Base-by-base conservation (phyloP, 2,797 vertebrate genomes). In the Mormyrus hasselquistii region DNA sequence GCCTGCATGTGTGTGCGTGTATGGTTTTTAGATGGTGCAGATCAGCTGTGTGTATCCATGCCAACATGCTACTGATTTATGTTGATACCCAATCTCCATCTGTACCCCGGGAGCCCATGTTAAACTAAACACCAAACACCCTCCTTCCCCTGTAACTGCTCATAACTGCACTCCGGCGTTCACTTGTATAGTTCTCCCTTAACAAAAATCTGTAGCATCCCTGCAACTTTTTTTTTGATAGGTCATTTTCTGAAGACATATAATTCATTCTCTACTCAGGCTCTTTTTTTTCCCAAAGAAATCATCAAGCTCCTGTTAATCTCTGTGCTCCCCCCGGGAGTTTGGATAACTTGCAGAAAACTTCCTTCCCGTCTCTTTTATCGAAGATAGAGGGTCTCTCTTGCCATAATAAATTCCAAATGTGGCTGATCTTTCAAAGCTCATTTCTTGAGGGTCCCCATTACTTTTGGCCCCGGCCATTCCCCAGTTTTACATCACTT, bases 1-100 rank as follows among this genome's bases (percentile, higher is more conserved):
- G 52, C 88, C 14, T 88, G 82, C 83, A 82, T 62, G 89, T 90
- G 53, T 79, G 52, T 88, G 82, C 82, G n/a, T 88, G 34, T 57
- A 50, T 73, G 88, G 59, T 90, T 82, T 90, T 89, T 47, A 57
- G 88, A 88, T 79, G 82, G 25, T 4, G 38, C 29, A n/a, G 53
- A 38, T 34, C 29, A 19, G 29, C 73, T 73, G 41, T 84, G 76
- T 50, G 14, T 84, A 38, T 62, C 7, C 38, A 53, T 9, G 25
- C 38, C 10, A 8, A 76, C 25, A 38, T 5, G 50, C 76, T n/a
- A 19, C 76, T 19, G 19, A n/a, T 47, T n/a, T 19, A 41, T 47
- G 76, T 47, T 9, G 5, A 86, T 29, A 34, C 83, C 83, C 12
- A 47, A 29, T 86, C 47, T 86, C 83, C 83, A 53, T 53, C 22